A percentile compares a stretch with the other conserved stretches of the same genome.
Evolutionary conservation across 2,113 vertebrate genomes (phyloP).

Genomic region (Cervus canadensis): DNA sequence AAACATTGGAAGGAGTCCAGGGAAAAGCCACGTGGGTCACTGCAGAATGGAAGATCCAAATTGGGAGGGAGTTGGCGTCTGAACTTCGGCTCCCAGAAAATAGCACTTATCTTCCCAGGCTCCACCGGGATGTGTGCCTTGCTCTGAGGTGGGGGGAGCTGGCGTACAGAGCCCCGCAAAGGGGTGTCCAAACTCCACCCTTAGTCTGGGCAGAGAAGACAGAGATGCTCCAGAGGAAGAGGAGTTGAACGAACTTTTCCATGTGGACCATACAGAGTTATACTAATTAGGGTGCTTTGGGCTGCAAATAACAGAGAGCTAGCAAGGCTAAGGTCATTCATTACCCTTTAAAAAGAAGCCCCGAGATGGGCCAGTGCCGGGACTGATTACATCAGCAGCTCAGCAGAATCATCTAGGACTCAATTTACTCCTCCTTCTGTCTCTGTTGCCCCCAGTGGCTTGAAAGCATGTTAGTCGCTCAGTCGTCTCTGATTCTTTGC

Average conservation of each 20-base stretch:
- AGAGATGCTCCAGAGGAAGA: neutral
- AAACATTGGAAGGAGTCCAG: neutral
- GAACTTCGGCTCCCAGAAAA: neutral
- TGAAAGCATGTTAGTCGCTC: neutral
- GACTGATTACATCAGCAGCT: neutral
- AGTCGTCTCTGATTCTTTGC: neutral
- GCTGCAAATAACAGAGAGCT: neutral
- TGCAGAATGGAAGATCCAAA: neutral
- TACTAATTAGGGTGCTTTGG: neutral
- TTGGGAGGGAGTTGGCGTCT: accelerated
- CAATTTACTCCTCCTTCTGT: neutral
- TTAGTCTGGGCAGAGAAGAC: neutral
- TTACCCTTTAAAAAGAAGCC: neutral
- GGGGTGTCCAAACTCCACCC: neutral
- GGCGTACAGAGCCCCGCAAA: too few relatives aligned
- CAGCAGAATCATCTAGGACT: neutral
- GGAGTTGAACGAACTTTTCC: neutral
- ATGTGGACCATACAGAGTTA: neutral
- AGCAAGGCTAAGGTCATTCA: neutral
- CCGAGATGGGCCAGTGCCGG: neutral
- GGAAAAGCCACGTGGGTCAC: neutral
- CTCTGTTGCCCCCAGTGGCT: neutral
- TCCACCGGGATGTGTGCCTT: neutral
- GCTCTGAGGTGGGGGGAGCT: neutral
- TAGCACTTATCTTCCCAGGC: neutral